Evolutionary conservation across 2,113 vertebrate genomes (phyloP), one percentile per base, ranked within the genome.

Genomic region (Chloropsis cyanopogon): DNA sequence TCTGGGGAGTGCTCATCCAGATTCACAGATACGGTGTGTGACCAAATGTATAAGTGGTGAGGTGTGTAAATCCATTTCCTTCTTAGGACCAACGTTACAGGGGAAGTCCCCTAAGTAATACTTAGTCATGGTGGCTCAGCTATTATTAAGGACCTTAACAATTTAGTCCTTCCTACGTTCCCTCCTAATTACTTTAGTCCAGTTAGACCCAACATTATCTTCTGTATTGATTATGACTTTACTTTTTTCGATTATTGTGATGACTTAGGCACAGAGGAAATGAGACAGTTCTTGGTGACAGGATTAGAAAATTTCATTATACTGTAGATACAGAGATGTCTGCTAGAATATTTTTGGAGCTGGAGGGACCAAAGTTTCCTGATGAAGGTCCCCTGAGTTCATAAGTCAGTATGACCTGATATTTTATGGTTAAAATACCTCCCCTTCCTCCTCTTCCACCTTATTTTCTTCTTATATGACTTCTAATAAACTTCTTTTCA

Each of bases 51-150:
- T 80, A 39, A 84, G 52, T 86, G 77, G 23, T 78, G 53, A 82
- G 75, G 52, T 84, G 82, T 82, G 83, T 71, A 56, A 70, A 85
- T 86, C 73, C 49, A 82, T 92, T 95, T 95, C 82, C 86, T 95
- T 70, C 61, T 47, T 76, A 46, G 50, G 35, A 69, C 61, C 71
- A 37, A 33, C 0, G 11, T 86, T 93, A 95, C 79, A 93, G 47
- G 59, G 52, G 56, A 50, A 91, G 85, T 83, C 78, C 77, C 64
- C 50, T 37, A 72, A 65, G 42, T 79, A 63, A 63, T 75, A 78
- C 63, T 87, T 87, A 96, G 69, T 84, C 85, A 88, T 25, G 53
- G 56, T 49, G 52, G n/a, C 14, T 86, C 44, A 89, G 35, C 50
- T 73, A 11, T 86, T 90, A 83, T 26, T 59, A 91, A 88, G 42